These are phyloP conservation scores for Flexamia atlantica DNA, from an alignment of 2,888 invertebrate species.

Conservation along the genomic window DNA sequence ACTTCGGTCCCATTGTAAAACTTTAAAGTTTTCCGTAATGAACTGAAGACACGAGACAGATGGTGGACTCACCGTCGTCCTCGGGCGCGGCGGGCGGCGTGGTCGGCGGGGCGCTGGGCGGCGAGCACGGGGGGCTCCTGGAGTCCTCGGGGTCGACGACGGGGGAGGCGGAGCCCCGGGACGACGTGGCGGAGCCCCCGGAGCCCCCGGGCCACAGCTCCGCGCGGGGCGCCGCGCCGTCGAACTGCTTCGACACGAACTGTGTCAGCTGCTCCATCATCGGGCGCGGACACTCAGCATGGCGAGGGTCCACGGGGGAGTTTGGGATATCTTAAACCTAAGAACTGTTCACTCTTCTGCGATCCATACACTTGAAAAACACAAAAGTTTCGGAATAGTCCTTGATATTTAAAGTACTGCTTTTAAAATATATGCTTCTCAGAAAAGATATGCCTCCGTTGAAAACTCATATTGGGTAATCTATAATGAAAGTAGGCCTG, in stretches of 20 bases:
- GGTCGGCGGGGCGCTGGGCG: slow-evolving; percentile 12
- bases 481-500: too few species aligned
- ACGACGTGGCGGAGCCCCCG: slow-evolving; percentile 61
- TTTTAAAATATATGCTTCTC: too few species aligned
- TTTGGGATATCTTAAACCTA: too few species aligned
- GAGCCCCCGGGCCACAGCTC: slow-evolving; percentile 36
- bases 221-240: slow-evolving; percentile 71
- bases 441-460: too few species aligned
- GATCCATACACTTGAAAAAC: too few species aligned
- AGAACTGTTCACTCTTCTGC: too few species aligned
- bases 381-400: too few species aligned
- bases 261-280: slow-evolving; percentile 93
- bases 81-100: neutral
- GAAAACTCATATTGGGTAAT: too few species aligned
- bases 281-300: neutral
- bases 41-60: too few species aligned
- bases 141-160: slow-evolving; percentile 73
- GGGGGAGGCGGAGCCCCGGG: slow-evolving; percentile 71
- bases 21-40: too few species aligned
- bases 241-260: slow-evolving; percentile 93
- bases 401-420: too few species aligned
- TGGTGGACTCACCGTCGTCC: slow-evolving; percentile 40
- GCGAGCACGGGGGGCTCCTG: slow-evolving; percentile 72
- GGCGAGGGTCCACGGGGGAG: neutral
- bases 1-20: too few species aligned